Base-by-base conservation (phyloP, 2,797 vertebrate species). In the Pseudocheirus occidentalis region DNA sequence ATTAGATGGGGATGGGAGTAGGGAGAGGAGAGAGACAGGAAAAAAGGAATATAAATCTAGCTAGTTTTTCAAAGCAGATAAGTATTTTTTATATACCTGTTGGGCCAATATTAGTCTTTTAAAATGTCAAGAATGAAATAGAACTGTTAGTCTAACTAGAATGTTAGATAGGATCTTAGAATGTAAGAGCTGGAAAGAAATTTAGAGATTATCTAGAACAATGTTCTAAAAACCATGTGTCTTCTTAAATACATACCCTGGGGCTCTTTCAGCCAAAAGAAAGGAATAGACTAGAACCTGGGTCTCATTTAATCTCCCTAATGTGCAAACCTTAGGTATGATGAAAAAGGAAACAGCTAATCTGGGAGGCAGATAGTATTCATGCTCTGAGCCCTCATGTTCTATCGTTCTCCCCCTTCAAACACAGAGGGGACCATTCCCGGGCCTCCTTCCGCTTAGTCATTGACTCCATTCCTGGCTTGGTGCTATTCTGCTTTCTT, bases 1-100 rank as follows among this genome's bases (percentile, higher is more conserved):
- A 87, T 94, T 91, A 94, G 91, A 81, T 90, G 21, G 93, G 73
- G 93, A 9, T 59, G 3, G 81, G 31, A 13, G 31, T 89, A 28
- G 55, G 16, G 3, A 66, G 4, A 90, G 46, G 18, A 89, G 95
- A 59, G 1, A 90, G 21, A 5, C 53, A 12, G 13, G 11, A 7
- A 24, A 3, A 81, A 62, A 46, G n/a, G n/a, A 40, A 24, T 7
- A 24, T 81, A 81, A 7, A 46, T 81, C 6, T 81, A 92, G 16
- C 27, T 62, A 94, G 50, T 21, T 94, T 50, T 50, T 81, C 56
- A 94, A 91, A 58, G 40, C 53, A 40, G 24, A 5, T 52, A 34
- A 92, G 73, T 16, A 55, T 90, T 92, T 62, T 87, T 94, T 21
- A 53, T 14, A 28, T 91, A 54, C 28, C 40, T 27, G 2, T 50